Evolutionary conservation across 2,797 vertebrate species (phyloP).

Genomic region (Falco columbarius): DNA sequence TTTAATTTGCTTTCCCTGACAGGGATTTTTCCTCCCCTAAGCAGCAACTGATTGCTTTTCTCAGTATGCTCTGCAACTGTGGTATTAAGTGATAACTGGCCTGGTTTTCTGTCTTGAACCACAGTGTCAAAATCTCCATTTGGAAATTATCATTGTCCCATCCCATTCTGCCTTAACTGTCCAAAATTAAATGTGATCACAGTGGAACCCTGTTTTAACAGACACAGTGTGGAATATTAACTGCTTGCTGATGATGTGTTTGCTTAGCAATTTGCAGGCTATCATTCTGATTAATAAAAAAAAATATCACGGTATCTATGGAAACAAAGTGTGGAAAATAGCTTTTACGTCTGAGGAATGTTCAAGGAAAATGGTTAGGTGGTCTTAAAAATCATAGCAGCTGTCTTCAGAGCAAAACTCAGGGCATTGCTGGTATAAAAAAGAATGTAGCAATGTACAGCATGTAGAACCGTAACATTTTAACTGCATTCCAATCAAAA

Average conservation of each 20-base stretch:
- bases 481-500: not conserved
- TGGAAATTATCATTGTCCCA: not conserved
- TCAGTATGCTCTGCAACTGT: not conserved
- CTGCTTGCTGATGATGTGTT: conserved; percentile 45
- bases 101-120: not conserved
- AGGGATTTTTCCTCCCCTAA: not conserved
- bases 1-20: not conserved
- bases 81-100: not conserved
- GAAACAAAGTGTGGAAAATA: conserved; percentile 71
- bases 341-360: conserved; percentile 56
- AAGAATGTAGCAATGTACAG: not conserved
- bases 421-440: conserved; percentile 12
- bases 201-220: not conserved
- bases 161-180: not conserved
- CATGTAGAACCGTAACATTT: not conserved
- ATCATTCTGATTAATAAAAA: conserved; percentile 70
- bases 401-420: conserved; percentile 43
- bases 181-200: not conserved
- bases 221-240: not conserved
- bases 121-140: not conserved
- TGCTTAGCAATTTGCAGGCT: conserved; percentile 65
- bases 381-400: conserved; percentile 38
- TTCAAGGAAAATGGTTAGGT: conserved; percentile 62
- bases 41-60: not conserved
- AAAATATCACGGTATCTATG: conserved; percentile 71